Percentiles rank a stretch among this genome's conserved stretches.
phyloP scores from a whole-genome alignment of 2,113 vertebrate genomes.

The Onychostruthus taczanowskii region DNA sequence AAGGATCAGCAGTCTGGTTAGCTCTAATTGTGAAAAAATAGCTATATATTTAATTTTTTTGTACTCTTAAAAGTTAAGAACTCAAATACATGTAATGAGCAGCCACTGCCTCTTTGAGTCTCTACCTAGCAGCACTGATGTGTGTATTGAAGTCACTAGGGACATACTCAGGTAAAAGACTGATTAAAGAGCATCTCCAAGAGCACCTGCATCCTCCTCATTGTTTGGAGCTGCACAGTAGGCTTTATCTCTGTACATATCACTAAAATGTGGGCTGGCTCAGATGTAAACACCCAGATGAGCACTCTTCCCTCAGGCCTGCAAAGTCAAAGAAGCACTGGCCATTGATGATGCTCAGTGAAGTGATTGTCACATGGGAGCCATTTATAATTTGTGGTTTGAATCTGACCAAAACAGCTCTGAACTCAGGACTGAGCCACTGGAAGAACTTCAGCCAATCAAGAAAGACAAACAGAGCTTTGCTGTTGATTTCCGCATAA shows the following conservation, averaged over 20 bases:
- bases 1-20: background rate
- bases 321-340: background rate
- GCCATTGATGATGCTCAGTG: background rate
- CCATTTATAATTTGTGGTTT: background rate
- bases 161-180: background rate
- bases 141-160: background rate
- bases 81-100: background rate
- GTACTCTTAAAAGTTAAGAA: background rate
- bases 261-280: background rate
- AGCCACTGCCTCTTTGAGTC: background rate
- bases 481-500: background rate
- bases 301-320: background rate
- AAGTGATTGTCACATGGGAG: fast-evolving
- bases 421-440: background rate
- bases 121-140: background rate
- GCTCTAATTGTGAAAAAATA: background rate
- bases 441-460: background rate
- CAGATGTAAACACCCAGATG: background rate
- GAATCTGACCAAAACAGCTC: background rate
- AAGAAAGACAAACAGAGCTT: background rate
- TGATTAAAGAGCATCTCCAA: background rate
- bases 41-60: background rate
- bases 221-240: background rate
- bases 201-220: background rate
- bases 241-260: background rate